These are phyloP conservation scores for Drosophila willistoni DNA, from an alignment of 1,140 invertebrate genomes.

Conservation along the genomic window DNA sequence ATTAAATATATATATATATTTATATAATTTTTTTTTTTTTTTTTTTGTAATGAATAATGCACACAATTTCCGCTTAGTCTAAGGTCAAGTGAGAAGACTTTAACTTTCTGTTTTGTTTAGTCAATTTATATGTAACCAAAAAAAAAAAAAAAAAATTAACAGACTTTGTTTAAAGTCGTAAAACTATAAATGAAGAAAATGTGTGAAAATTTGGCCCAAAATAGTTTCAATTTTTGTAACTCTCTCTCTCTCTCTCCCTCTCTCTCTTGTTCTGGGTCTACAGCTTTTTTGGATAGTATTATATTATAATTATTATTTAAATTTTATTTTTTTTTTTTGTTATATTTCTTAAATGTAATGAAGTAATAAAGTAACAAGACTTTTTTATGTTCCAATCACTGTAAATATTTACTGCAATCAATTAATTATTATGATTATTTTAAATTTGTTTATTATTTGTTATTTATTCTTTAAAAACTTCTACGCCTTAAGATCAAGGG, in stretches of 20 bases:
- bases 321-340: background rate
- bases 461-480: too few relatives aligned
- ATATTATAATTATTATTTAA: background rate
- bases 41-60: background rate
- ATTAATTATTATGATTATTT: too few relatives aligned
- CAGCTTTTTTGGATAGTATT: slow-evolving; percentile 5
- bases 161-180: background rate
- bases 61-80: background rate
- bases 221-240: background rate
- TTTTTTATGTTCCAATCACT: background rate
- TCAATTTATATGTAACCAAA: background rate
- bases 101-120: background rate
- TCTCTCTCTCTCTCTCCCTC: background rate
- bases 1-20: background rate
- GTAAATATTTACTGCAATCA: background rate
- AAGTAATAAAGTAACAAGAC: slow-evolving; percentile 6
- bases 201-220: background rate
- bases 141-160: background rate
- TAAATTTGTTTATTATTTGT: too few relatives aligned
- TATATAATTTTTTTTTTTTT: too few relatives aligned
- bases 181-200: background rate
- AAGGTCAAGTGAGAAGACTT: background rate
- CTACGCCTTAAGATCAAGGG: slow-evolving; percentile 66
- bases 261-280: background rate
- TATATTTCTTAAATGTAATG: background rate